Evolutionary conservation across 2,797 vertebrate genomes (phyloP).

Genomic region (Trichosurus vulpecula): DNA sequence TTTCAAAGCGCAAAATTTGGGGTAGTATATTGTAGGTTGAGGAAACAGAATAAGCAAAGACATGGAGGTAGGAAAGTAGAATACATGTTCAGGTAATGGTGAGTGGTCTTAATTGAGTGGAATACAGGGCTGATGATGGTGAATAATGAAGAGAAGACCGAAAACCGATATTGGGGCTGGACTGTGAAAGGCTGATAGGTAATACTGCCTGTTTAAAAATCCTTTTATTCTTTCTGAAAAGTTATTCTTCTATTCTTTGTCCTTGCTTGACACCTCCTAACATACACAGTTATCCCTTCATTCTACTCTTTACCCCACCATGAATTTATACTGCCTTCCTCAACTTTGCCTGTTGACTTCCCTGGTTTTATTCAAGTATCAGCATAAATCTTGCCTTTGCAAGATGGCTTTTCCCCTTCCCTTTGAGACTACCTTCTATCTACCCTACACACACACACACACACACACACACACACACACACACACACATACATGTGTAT

Average conservation of each 20-base stretch:
- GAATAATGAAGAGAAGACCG: not conserved
- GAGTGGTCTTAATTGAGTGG: not conserved
- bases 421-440: not conserved
- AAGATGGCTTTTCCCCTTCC: not conserved
- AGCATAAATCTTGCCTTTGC: not conserved
- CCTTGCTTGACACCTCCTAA: not conserved
- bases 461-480: too few relatives aligned
- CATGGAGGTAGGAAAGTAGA: not conserved
- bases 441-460: too few relatives aligned
- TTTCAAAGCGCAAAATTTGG: not conserved
- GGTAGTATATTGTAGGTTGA: not conserved
- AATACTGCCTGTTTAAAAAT: not conserved
- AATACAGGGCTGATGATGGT: not conserved
- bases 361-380: not conserved
- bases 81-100: not conserved
- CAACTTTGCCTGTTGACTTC: not conserved
- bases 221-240: not conserved
- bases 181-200: not conserved
- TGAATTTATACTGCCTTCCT: not conserved
- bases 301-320: not conserved
- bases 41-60: not conserved
- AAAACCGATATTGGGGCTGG: not conserved
- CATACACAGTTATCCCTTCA: not conserved
- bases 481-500: too few relatives aligned
- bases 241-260: not conserved